Percentiles rank a stretch among this genome's conserved stretches.
phyloP scores from a whole-genome alignment of 2,888 invertebrate genomes.

The Arctia plantaginis region DNA sequence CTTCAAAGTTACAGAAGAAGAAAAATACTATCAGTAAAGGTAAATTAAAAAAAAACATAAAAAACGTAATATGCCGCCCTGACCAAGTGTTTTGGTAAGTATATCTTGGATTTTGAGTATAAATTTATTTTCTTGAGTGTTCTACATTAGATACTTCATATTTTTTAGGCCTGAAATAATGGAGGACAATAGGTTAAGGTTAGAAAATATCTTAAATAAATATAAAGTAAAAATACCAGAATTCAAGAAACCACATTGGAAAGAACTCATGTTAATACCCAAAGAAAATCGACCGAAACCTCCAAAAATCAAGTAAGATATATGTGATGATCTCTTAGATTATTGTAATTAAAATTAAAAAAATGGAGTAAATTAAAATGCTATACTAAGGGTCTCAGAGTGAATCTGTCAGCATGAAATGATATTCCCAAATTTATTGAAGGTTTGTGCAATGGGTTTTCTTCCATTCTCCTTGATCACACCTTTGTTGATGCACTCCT shows the following conservation, averaged over 20 bases:
- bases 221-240: slow-evolving; percentile 67
- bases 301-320: slow-evolving; percentile 68
- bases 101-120: background rate
- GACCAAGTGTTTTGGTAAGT: slow-evolving; percentile 74
- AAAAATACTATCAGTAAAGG: slow-evolving; percentile 71
- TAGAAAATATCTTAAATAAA: slow-evolving; percentile 59
- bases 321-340: background rate
- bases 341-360: no score
- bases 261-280: slow-evolving; percentile 70
- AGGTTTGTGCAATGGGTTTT: no score
- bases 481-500: no score
- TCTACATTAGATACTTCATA: background rate
- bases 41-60: slow-evolving; percentile 80
- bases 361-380: no score
- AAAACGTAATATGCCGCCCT: slow-evolving; percentile 79
- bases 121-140: background rate
- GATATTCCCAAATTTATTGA: no score
- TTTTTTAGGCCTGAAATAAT: slow-evolving; percentile 68
- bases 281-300: slow-evolving; percentile 74
- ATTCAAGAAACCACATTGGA: slow-evolving; percentile 76
- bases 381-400: no score
- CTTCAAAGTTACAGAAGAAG: slow-evolving; percentile 67
- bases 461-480: no score
- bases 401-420: no score
- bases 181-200: slow-evolving; percentile 56